Conservation (phyloP, 2,797 vertebrate genomes). For the Macropus fuliginosus region DNA sequence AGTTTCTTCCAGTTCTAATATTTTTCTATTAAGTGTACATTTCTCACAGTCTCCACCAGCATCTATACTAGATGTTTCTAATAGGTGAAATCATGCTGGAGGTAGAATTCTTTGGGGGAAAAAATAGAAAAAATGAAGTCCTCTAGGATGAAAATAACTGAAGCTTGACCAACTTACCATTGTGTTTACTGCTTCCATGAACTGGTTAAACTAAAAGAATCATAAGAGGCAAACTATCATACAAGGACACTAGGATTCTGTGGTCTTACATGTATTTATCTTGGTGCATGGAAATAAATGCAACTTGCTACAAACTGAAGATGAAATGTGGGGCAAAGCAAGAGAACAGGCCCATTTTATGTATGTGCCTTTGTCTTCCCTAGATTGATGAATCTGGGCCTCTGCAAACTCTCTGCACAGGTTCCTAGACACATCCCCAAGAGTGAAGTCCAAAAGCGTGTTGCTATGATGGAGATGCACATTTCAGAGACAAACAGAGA, state of each 20-base stretch:
- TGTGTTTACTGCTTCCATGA: background rate
- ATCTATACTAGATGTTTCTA: background rate
- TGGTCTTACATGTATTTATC: accelerated
- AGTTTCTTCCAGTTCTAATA: background rate
- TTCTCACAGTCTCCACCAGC: background rate
- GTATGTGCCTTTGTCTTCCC: background rate
- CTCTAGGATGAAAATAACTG: background rate
- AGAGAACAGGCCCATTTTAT: background rate
- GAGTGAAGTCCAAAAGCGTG: constrained; percentile 73
- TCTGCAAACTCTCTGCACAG: background rate
- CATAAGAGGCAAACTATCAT: too few species aligned
- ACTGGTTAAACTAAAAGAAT: background rate
- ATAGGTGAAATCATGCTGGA: background rate
- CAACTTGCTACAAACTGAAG: background rate
- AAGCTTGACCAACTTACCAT: background rate
- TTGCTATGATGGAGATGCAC: constrained; percentile 77
- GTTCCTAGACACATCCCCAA: constrained; percentile 58
- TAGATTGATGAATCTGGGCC: constrained; percentile 8
- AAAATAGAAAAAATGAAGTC: background rate
- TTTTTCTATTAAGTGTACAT: background rate
- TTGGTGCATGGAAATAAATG: background rate
- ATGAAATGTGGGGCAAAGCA: background rate
- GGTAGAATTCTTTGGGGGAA: background rate
- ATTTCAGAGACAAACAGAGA: constrained; percentile 81
- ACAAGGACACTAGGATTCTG: accelerated